A percentile compares a stretch with the other conserved stretches of the same genome.
phyloP scores from a whole-genome alignment of 2,113 vertebrate genomes.

The Phyllostomus hastatus region DNA sequence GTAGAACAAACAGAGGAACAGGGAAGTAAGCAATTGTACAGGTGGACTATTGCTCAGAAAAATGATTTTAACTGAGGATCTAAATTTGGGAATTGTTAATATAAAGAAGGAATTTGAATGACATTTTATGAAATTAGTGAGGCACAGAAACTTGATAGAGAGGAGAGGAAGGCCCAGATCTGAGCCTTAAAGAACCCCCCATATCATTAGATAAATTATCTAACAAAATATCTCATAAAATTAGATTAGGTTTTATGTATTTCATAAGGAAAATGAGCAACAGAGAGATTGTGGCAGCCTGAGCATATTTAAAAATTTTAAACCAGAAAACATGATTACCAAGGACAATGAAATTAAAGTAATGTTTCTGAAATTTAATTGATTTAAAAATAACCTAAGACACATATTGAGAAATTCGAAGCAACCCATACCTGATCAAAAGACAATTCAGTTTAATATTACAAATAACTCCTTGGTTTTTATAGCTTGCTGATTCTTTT shows the following conservation, averaged over 20 bases:
- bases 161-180: background rate
- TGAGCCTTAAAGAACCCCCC: background rate
- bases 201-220: background rate
- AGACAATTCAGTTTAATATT: background rate
- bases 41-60: background rate
- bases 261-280: constrained; percentile 15
- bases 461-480: background rate
- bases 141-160: background rate
- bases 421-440: background rate
- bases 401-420: constrained; percentile 29
- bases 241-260: background rate
- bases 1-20: background rate
- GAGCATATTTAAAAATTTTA: background rate
- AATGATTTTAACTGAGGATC: background rate
- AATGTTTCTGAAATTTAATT: constrained; percentile 49
- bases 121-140: background rate
- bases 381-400: constrained; percentile 35
- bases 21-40: background rate
- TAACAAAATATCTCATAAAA: constrained; percentile 11
- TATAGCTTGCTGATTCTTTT: background rate
- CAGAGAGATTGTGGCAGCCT: background rate
- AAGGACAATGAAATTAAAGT: constrained; percentile 33
- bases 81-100: background rate
- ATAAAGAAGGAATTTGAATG: background rate
- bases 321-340: constrained; percentile 35